These are phyloP conservation scores for Helogale parvula DNA, from an alignment of 2,113 vertebrate species.

Conservation along the genomic window DNA sequence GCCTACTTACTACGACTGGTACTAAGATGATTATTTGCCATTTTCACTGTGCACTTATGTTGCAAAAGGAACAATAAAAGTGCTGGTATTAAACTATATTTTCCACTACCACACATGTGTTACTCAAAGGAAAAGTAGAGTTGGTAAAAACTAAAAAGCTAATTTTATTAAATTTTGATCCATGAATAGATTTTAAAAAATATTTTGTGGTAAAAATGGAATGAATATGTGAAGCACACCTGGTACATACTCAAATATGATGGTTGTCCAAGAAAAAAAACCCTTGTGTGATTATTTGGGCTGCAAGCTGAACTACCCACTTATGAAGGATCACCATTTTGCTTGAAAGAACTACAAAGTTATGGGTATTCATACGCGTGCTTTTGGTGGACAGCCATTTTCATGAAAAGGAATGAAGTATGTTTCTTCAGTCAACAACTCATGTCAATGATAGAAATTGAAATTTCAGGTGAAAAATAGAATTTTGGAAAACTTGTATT, in stretches of 20 bases:
- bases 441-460: background rate
- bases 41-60: background rate
- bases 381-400: background rate
- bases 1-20: background rate
- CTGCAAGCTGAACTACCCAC: background rate
- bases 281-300: background rate
- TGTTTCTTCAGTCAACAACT: background rate
- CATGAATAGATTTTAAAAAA: background rate
- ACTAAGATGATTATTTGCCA: background rate
- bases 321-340: background rate
- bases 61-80: background rate
- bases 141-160: background rate
- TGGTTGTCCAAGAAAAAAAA: background rate
- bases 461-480: background rate
- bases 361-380: background rate
- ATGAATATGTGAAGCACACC: background rate
- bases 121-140: background rate
- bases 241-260: background rate
- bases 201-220: constrained; percentile 37
- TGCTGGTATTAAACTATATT: background rate
- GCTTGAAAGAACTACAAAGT: background rate
- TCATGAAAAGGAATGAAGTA: background rate
- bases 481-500: constrained; percentile 31
- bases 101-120: background rate
- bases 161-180: background rate